These are phyloP conservation scores for Myotis daubentonii DNA, from an alignment of 2,797 vertebrate species.

Conservation along the genomic window DNA sequence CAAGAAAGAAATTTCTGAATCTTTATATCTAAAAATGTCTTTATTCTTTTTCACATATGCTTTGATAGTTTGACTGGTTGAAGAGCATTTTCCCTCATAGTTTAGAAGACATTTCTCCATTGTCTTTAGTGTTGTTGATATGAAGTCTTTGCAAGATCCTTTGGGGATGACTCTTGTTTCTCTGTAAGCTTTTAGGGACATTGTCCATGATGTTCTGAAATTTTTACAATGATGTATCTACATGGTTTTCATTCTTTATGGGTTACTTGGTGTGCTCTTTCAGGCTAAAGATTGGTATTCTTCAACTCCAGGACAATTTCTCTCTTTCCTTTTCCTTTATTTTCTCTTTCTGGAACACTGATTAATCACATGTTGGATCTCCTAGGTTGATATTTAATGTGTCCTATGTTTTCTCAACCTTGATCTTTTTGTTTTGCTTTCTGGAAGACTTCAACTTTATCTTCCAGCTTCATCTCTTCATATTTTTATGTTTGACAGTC, in stretches of 20 bases:
- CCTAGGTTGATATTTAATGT: background rate
- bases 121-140: background rate
- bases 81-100: background rate
- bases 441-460: background rate
- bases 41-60: background rate
- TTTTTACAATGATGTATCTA: background rate
- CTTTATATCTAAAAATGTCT: slow-evolving; percentile 23
- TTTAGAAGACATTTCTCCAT: background rate
- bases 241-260: background rate
- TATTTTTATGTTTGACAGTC: background rate
- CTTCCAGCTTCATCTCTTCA: background rate
- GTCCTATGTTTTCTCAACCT: background rate
- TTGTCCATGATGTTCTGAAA: background rate
- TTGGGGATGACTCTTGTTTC: background rate
- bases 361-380: background rate
- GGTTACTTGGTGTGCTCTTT: background rate
- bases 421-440: background rate
- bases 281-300: background rate
- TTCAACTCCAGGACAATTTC: background rate
- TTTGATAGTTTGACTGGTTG: background rate
- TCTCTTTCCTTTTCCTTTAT: background rate
- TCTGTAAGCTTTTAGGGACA: background rate
- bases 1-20: background rate
- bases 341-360: background rate
- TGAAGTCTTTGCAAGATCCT: background rate